Evolutionary conservation across 2,888 invertebrate genomes (phyloP), one percentile per base, ranked within the genome.

Genomic region (Tholera decimalis): DNA sequence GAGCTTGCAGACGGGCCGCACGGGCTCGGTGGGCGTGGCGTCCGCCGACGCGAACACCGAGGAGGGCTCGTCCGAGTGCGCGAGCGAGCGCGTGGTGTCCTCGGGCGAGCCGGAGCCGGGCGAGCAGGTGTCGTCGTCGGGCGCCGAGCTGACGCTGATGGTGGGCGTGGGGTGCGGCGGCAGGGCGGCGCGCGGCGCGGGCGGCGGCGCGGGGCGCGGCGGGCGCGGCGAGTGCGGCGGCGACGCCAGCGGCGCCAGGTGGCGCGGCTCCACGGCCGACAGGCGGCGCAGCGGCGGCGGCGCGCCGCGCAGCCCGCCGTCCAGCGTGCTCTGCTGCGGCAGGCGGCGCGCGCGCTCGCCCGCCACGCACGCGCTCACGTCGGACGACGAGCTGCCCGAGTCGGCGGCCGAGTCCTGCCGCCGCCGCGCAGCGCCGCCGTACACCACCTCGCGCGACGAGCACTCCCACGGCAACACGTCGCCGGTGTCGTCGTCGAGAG

Each of bases 341-440:
- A 97, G 93, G 41, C 97, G 96, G 68, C 97, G 96, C 80, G 96
- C 96, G 80, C 97, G 93, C 79, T 97, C 87, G 96, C 96, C 69
- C 49, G 96, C 93, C 96, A 79, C 92, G 51, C 96, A 95, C 3
- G 92, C 87, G 87, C 97, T 97, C 72, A 97, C 96, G 88, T 98
- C 98, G 22, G 97, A 97, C 13, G 97, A 97, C n/a, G 97, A 97
- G 85, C 97, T 97, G 84, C 96, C 97, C 18, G 97, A 97, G 89
- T 97, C 97, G 47, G 97, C 91, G 15, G 96, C 93, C 5, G 97
- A 97, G 89, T 97, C 97, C 87, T 97, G 97, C 28, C 97, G 95
- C 20, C 96, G 92, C 50, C 91, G 89, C 41, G 73, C 84, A 33
- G 84, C 84, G 53, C 80, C 85, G 43, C 91, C 90, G 69, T 91